Evolutionary conservation across 2,888 invertebrate genomes (phyloP).

Genomic region (Apoderus coryli): DNA sequence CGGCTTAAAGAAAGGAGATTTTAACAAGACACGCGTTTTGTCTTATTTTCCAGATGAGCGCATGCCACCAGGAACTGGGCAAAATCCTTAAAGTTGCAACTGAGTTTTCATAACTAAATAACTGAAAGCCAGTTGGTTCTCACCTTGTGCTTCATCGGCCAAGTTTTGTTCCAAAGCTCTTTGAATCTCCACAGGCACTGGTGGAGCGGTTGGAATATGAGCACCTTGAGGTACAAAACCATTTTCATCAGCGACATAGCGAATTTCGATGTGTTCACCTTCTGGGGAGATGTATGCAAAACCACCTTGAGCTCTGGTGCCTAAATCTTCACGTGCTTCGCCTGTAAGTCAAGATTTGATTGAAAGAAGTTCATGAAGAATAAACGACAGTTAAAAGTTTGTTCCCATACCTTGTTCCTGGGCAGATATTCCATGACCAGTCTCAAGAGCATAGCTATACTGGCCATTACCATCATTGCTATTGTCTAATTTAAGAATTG

Average conservation of each 20-base stretch:
- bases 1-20: no score
- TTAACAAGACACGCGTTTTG: no score
- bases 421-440: slow-evolving; percentile 41
- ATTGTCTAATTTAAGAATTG: slow-evolving; percentile 24
- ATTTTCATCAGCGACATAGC: slow-evolving; percentile 42
- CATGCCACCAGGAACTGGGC: no score
- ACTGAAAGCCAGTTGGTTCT: not conserved
- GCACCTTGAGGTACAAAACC: slow-evolving; percentile 40
- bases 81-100: no score
- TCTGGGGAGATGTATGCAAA: slow-evolving; percentile 26
- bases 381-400: no score
- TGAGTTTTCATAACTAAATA: no score
- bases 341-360: not conserved
- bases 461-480: slow-evolving; percentile 23
- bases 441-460: slow-evolving; percentile 34
- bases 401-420: slow-evolving; percentile 27
- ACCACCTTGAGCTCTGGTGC: slow-evolving; percentile 20
- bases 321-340: no score
- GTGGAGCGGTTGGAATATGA: slow-evolving; percentile 43
- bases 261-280: slow-evolving; percentile 29
- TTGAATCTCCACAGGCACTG: slow-evolving; percentile 42
- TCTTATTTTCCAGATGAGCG: no score
- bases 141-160: slow-evolving; percentile 20
- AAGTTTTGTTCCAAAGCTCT: slow-evolving; percentile 26
- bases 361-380: not conserved